Evolutionary conservation across 2,888 invertebrate genomes (phyloP), one percentile per base, ranked within the genome.

Genomic region (Dynastes grantii): DNA sequence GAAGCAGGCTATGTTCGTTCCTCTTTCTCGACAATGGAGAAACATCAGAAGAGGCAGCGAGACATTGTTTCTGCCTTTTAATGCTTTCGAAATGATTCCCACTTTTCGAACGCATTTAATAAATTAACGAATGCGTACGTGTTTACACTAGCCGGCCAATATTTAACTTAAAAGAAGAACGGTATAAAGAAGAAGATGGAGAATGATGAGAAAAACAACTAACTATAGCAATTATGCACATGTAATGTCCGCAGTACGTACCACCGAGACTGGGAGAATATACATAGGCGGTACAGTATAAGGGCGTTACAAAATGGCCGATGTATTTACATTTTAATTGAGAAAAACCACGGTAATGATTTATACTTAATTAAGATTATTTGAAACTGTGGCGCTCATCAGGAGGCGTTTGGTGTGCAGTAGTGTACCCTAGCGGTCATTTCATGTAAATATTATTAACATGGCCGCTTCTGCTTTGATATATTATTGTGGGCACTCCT

Each of bases 241-340:
- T 11, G 45, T 45, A 45, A 45, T 45, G 45, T 11, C 37, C 5
- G 37, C 5, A 45, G 32, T 22, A 22, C n/a, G 55, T 55, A 55
- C 55, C 55, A 22, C 16, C 55, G 22, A 9, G 22, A 22, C 16
- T 55, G 22, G 55, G 22, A 22, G 55, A 55, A 22, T 55, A 79
- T 32, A 32, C 32, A 32, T 58, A 84, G 85, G 86, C 84, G 85
- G 83, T 83, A 81, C 84, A 81, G 81, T 77, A 81, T 82, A 84
- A 85, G 85, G 86, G 86, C 86, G 86, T 84, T 83, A 84, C 86
- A 85, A 87, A 85, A 87, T 86, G 86, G 86, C 85, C 84, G 80
- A 51, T 58, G 32, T 84, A 87, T 87, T 86, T 86, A 85, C 86
- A 87, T 87, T 85, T 87, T 85, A 87, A 87, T 85, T 86, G 85